Evolutionary conservation across 1,140 invertebrate species (phyloP), one percentile per base, ranked within the genome.

Genomic region (Dreissena polymorpha): DNA sequence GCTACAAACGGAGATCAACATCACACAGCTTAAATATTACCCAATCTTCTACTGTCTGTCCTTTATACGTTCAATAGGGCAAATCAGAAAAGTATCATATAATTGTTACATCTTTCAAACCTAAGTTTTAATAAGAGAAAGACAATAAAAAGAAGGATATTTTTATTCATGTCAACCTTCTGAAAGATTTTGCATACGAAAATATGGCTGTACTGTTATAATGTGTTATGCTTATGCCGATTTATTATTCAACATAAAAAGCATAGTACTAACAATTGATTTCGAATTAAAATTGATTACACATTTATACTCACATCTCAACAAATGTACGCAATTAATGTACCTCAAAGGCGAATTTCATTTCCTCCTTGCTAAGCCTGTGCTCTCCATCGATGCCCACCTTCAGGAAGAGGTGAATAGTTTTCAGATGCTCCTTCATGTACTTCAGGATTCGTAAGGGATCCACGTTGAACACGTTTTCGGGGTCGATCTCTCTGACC

Each of bases 351-450:
- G 89, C 89, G 71, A 85, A 82, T 39, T 86, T 76, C 69, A 90
- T 87, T 79, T 90, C 89, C 0, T 88, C 86, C 25, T 85, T 85
- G 14, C 83, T 75, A 8, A 90, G 70, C 7, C 51, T 51, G 14
- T 86, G 81, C 39, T 80, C 83, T 16, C 76, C 55, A 69, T 89
- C 85, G 65, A 75, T 87, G 81, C 89, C 88, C 69, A 89, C 83
- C 73, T 89, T 89, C 18, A 89, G 65, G 70, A 90, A 89, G 16
- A 89, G 70, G 60, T 90, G 88, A 63, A 90, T 89, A 21, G 87
- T 88, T 63, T 88, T 67, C n/a, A 90, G 69, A 68, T 90, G 88
- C 73, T 90, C 86, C 72, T 90, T 90, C 86, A 89, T 88, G 73
- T 87, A 88, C 78, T 85, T 88, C 29, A 90, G 82, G 29, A 90